phyloP scores from a whole-genome alignment of 2,888 invertebrate genomes.

The Sussaba pulchella region DNA sequence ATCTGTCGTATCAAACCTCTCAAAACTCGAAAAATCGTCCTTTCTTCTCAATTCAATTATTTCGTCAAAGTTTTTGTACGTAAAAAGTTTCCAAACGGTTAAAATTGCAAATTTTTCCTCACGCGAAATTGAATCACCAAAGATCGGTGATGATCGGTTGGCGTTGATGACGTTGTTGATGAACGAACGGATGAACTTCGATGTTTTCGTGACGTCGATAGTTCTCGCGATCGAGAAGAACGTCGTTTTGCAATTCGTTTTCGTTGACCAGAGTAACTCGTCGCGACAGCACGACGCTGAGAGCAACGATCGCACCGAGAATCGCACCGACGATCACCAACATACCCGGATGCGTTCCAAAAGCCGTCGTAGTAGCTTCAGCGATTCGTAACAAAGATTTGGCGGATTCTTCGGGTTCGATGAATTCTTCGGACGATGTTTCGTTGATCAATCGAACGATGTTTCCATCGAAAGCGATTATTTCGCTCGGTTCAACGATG shows the following conservation, averaged over 20 bases:
- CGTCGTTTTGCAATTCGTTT: slow-evolving; percentile 10
- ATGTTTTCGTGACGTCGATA: slow-evolving; percentile 84
- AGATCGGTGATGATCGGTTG: slow-evolving; percentile 85
- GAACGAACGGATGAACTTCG: slow-evolving; percentile 86
- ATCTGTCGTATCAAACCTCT: neutral
- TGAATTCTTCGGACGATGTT: slow-evolving; percentile 79
- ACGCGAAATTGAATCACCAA: slow-evolving; percentile 86
- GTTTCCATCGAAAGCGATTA: neutral
- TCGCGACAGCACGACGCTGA: slow-evolving; percentile 84
- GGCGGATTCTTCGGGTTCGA: slow-evolving; percentile 74
- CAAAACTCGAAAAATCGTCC: slow-evolving; percentile 4
- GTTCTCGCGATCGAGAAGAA: slow-evolving; percentile 58
- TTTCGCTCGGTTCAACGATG: slow-evolving; percentile 10
- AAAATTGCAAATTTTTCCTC: neutral
- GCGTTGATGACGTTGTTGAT: slow-evolving; percentile 84
- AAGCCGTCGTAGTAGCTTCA: slow-evolving; percentile 8
- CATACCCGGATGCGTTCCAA: slow-evolving; percentile 86
- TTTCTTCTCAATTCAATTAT: neutral
- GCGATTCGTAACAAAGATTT: slow-evolving; percentile 8
- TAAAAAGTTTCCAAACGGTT: slow-evolving; percentile 1
- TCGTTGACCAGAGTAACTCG: slow-evolving; percentile 78
- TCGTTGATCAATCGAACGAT: slow-evolving; percentile 40
- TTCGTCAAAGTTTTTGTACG: slow-evolving; percentile 10
- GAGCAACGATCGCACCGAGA: slow-evolving; percentile 86
- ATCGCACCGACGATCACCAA: slow-evolving; percentile 86